phyloP scores from a whole-genome alignment of 1,140 invertebrate species.

The Cotesia vestalis region DNA sequence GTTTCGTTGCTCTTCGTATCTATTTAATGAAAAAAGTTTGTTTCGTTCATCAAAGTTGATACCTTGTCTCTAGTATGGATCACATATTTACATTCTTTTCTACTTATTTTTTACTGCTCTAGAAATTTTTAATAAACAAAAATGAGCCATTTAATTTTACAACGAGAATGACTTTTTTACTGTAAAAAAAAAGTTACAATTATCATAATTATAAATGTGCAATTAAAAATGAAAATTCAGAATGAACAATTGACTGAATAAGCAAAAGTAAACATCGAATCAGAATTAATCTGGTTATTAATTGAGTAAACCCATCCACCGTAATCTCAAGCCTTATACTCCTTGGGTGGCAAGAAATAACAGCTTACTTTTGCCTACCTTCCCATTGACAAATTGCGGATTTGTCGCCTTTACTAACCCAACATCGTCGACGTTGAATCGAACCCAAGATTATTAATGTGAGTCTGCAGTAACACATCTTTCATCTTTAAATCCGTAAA shows the following conservation, averaged over 20 bases:
- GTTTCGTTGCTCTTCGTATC: neutral
- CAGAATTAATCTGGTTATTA: conserved; percentile 49
- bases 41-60: conserved; percentile 6
- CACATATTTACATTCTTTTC: conserved; percentile 22
- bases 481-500: neutral
- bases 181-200: too few species aligned
- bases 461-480: neutral
- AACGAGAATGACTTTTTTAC: neutral
- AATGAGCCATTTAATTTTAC: conserved; percentile 14
- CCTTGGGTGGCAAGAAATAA: conserved; percentile 36
- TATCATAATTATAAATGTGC: too few species aligned
- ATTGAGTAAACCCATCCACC: conserved; percentile 41
- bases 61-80: neutral
- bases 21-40: conserved; percentile 26
- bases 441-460: neutral
- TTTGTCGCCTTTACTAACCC: conserved; percentile 30
- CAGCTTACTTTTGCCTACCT: conserved; percentile 29
- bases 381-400: conserved; percentile 36
- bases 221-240: too few species aligned
- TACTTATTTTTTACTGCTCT: conserved; percentile 1
- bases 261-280: conserved; percentile 36
- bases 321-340: conserved; percentile 12
- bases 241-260: too few species aligned
- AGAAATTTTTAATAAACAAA: too few species aligned
- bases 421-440: conserved; percentile 12